Conservation (phyloP, 2,113 vertebrate genomes). For the Lepidothrix coronata region DNA sequence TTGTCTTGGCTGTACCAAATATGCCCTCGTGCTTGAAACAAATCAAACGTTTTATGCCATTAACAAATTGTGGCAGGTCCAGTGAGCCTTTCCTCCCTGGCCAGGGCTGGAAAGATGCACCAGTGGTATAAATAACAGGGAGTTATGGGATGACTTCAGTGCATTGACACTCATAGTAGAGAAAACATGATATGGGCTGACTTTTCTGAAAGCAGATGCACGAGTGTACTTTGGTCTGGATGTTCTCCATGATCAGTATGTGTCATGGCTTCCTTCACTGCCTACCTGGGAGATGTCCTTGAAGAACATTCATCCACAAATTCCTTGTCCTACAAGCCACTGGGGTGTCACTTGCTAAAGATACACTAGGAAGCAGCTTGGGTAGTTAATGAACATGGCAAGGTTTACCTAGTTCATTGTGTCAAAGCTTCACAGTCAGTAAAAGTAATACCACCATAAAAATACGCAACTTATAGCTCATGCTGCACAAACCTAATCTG, state of each 20-base stretch:
- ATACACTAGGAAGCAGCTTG: not conserved
- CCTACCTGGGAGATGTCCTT: not conserved
- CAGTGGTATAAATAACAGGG: not conserved
- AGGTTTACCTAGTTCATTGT: not conserved
- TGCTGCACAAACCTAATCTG: not conserved
- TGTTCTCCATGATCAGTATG: not conserved
- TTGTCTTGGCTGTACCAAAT: slow-evolving; percentile 49
- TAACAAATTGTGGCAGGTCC: not conserved
- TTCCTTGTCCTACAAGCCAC: not conserved
- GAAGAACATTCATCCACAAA: not conserved
- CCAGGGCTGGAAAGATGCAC: not conserved
- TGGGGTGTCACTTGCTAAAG: not conserved
- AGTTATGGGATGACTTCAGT: not conserved
- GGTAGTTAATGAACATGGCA: rapidly evolving
- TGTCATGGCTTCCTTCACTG: not conserved
- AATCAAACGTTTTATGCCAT: not conserved
- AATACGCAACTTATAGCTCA: not conserved
- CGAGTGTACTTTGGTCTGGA: not conserved
- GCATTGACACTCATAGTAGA: not conserved
- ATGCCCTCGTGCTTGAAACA: not conserved
- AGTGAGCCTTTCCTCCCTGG: not conserved
- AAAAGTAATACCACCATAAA: not conserved
- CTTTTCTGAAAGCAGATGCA: not conserved
- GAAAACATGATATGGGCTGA: not conserved
- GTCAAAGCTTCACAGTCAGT: not conserved